Evolutionary conservation across 2,888 invertebrate genomes (phyloP).

Genomic region (Lacanobia oleracea): DNA sequence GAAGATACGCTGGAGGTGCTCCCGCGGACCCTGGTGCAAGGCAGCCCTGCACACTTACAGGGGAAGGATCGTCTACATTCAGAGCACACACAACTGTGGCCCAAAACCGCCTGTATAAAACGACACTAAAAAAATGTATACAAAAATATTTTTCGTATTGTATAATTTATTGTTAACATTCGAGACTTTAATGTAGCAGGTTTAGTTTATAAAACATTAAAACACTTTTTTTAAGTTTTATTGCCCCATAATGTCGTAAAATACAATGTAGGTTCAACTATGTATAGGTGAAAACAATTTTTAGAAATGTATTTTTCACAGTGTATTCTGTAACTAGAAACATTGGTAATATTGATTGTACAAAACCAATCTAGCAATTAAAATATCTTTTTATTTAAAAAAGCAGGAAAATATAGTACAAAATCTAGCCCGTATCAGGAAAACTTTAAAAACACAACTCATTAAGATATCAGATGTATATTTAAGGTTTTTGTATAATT

Average conservation of each 20-base stretch:
- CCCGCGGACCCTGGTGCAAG: constrained; percentile 87
- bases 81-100: constrained; percentile 86
- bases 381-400: constrained; percentile 36
- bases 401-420: constrained; percentile 65
- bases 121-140: constrained; percentile 33
- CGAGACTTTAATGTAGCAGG: constrained; percentile 36
- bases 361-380: constrained; percentile 12
- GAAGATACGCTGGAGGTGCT: constrained; percentile 88
- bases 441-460: constrained; percentile 25
- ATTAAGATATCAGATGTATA: constrained; percentile 37
- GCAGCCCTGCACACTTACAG: constrained; percentile 87
- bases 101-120: constrained; percentile 80
- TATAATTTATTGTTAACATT: constrained; percentile 14
- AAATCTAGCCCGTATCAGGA: constrained; percentile 49
- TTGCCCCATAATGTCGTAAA: constrained; percentile 14
- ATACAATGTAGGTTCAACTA: background rate
- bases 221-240: constrained; percentile 39
- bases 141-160: constrained; percentile 16
- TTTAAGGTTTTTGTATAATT: constrained; percentile 42
- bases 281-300: constrained; percentile 23
- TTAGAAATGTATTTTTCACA: constrained; percentile 36
- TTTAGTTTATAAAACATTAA: constrained; percentile 46
- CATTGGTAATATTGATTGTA: constrained; percentile 32
- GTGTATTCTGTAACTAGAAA: constrained; percentile 13
- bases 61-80: constrained; percentile 86